These are phyloP conservation scores for Buathra laborator DNA, from an alignment of 2,888 invertebrate species.

Conservation along the genomic window DNA sequence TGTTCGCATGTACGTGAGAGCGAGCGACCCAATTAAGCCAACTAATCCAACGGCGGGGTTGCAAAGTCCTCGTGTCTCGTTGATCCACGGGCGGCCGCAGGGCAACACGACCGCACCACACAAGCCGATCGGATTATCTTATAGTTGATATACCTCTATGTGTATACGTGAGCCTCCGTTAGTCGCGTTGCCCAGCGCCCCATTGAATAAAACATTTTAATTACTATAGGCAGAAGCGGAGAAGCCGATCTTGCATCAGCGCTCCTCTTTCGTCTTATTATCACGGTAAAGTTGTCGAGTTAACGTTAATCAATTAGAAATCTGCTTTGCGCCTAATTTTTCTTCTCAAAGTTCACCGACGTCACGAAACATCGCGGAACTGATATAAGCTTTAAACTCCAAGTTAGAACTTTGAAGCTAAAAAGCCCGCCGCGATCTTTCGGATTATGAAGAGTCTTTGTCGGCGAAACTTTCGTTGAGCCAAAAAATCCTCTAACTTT, in stretches of 20 bases:
- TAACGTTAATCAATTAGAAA: too few species aligned
- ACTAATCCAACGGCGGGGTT: slow-evolving; percentile 58
- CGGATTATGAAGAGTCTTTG: too few species aligned
- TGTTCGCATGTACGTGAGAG: slow-evolving; percentile 41
- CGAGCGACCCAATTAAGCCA: slow-evolving; percentile 61
- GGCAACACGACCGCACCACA: slow-evolving; percentile 45
- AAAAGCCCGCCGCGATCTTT: too few species aligned
- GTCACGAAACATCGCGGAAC: too few species aligned
- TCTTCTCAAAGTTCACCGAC: too few species aligned
- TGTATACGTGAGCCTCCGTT: not conserved
- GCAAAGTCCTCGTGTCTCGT: slow-evolving; percentile 41
- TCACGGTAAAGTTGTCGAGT: too few species aligned
- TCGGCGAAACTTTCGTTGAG: too few species aligned
- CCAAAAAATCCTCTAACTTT: too few species aligned
- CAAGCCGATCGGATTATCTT: slow-evolving; percentile 58
- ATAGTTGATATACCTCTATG: not conserved
- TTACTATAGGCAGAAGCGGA: not conserved
- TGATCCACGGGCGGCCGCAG: slow-evolving; percentile 34
- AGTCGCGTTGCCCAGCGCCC: not conserved
- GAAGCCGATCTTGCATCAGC: not conserved
- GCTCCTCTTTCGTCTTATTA: too few species aligned
- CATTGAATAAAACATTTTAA: slow-evolving; percentile 24
- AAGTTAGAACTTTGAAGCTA: too few species aligned
- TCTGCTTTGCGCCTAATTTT: too few species aligned
- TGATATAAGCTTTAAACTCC: too few species aligned